Base-by-base conservation (phyloP, 2,888 invertebrate species). In the Caenorhabditis angaria region DNA sequence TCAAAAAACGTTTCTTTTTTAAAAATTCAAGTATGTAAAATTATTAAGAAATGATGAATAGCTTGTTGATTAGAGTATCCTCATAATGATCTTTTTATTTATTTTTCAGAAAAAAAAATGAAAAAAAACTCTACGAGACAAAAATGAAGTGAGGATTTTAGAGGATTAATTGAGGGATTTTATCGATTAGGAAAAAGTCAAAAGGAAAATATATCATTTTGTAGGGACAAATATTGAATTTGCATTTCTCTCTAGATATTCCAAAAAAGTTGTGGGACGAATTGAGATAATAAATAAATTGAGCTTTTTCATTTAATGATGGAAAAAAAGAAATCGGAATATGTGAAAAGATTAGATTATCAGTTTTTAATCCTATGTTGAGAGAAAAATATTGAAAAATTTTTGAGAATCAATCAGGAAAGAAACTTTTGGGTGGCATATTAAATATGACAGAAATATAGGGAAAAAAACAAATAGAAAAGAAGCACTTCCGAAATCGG, bases 31-130 rank as follows among this genome's bases (percentile, higher is more conserved):
- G 12, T 8, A 32, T 32, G 12, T 8, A 12, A 32, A 5, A 8
- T 5, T 12, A 32, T 32, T 32, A 32, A 32, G 10, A 41, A 41
- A 12, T 12, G 5, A 41, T 41, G 41, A 41, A 41, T 41, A 41
- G 41, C 10, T 18, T 12, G 41, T 41, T 41, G 41, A 41, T 41
- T 41, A 41, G 14, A 41, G 14, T 41, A 41, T 14, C 41, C 18
- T n/a, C n/a, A n/a, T n/a, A n/a, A n/a, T 41, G 41, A 41, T 41
- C 41, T 41, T 41, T 41, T 41, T 41, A n/a, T n/a, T n/a, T n/a
- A n/a, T 41, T 41, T 41, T 41, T 14, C 8, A 41, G 18, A 41
- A 10, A 3, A 14, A 41, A 41, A 41, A 41, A 41, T 41, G n/a
- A n/a, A n/a, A n/a, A n/a, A n/a, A n/a, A n/a, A n/a, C n/a, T n/a